A percentile compares a stretch with the other conserved stretches of the same genome.
Conservation (phyloP, 2,888 invertebrate species). For the Mimachlamys varia region DNA sequence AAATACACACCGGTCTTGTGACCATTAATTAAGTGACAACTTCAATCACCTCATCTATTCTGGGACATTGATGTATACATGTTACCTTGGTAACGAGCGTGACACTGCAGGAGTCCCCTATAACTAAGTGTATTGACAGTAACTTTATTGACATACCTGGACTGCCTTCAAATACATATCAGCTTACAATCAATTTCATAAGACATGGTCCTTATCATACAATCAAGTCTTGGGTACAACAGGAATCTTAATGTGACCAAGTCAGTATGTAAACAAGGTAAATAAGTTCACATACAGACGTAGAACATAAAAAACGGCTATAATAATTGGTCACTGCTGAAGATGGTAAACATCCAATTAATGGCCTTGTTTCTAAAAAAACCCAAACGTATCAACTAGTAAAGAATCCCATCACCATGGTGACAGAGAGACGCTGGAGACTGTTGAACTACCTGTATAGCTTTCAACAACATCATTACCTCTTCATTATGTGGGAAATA, state of each 20-base stretch:
- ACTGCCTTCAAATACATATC: neutral
- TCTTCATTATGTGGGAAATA: no score
- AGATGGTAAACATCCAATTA: neutral
- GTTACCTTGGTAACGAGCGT: neutral
- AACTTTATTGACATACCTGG: neutral
- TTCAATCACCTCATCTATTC: neutral
- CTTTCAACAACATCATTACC: no score
- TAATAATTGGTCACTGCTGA: neutral
- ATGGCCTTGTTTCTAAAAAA: neutral
- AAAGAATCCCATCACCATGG: neutral
- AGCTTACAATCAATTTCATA: slow-evolving; percentile 18
- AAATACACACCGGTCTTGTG: neutral
- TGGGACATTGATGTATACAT: neutral
- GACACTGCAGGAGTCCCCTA: neutral
- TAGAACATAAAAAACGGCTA: neutral
- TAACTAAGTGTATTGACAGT: neutral
- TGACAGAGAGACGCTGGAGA: no score
- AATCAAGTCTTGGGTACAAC: neutral
- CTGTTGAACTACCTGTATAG: no score
- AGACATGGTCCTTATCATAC: neutral
- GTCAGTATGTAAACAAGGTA: neutral
- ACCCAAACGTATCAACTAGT: neutral
- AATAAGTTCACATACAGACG: neutral
- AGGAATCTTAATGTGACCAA: neutral
- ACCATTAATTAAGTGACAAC: slow-evolving; percentile 28